Percentiles rank a stretch among this genome's conserved stretches.
Evolutionary conservation across 2,113 vertebrate species (phyloP).

Genomic region (Amazona guildingii): DNA sequence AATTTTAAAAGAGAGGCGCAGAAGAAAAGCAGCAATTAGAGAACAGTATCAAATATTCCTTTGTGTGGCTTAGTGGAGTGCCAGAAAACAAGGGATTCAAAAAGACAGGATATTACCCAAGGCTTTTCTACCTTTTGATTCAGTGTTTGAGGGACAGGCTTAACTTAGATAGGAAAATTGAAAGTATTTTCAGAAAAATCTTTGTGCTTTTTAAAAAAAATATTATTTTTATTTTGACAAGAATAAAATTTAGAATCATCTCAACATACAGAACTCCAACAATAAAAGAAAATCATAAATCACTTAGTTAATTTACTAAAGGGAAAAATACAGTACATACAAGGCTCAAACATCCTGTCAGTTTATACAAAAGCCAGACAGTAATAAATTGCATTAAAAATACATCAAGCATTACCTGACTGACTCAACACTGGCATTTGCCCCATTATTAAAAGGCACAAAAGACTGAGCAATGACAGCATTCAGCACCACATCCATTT

Average conservation of each 20-base stretch:
- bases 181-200: neutral
- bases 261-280: neutral
- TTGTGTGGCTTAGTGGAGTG: neutral
- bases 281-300: neutral
- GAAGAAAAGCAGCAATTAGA: neutral
- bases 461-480: slow-evolving; percentile 5
- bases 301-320: slow-evolving; percentile 35
- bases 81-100: neutral
- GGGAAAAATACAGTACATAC: slow-evolving; percentile 20
- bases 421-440: neutral
- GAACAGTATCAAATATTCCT: neutral
- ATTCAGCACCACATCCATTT: neutral
- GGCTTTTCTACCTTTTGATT: neutral
- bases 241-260: slow-evolving; percentile 2
- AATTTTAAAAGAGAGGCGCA: neutral
- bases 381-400: slow-evolving; percentile 23
- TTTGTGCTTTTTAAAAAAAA: neutral
- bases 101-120: neutral
- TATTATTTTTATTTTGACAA: neutral
- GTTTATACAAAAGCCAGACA: slow-evolving; percentile 29
- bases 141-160: neutral
- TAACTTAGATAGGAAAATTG: neutral
- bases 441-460: slow-evolving; percentile 41
- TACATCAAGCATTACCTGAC: neutral
- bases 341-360: neutral